Evolutionary conservation across 2,113 vertebrate genomes (phyloP), one percentile per base, ranked within the genome.

Genomic region (Crotalus horridus): DNA sequence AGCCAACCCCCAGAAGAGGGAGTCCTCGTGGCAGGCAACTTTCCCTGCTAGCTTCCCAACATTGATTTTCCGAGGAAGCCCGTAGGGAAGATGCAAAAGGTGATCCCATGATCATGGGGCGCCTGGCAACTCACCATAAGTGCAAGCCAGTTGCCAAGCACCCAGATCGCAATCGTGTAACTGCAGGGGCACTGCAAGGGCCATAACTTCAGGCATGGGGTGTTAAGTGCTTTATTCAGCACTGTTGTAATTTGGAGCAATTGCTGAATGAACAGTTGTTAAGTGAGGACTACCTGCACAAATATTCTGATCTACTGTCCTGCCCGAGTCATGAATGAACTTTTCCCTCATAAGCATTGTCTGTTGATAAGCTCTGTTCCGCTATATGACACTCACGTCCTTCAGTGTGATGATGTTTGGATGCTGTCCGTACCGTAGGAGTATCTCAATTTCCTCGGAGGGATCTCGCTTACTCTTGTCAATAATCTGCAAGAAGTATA

Each of bases 401-500:
- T 99, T 99, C 95, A 99, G 96, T 0, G 99, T 99, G 96, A 99
- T 99, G 97, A 99, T 98, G 96, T 99, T 99, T 58, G 99, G 99
- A 74, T 99, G 99, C 96, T 99, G 99, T 54, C 99, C 99, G 0
- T 99, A 99, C 89, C 99, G 95, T 93, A 99, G 98, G 15, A 99
- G 98, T 95, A 99, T 99, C 96, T 99, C 99, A 2, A 99, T 99
- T 96, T 99, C 99, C 96, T 99, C 99, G 0, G 99, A 98, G 43
- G 99, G 99, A 94, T 99, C 99, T 55, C 98, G 97, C 91, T 98
- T 99, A 93, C 98, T 99, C 97, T 99, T 99, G 92, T 99, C 99
- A n/a, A 99, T 99, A 94, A 99, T 98, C 99, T 99, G 96, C 93
- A 92, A 1, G 93, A 88, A 89, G 0, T 3, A 0, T 0, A 86